Base-by-base conservation (phyloP, 2,113 vertebrate genomes). In the Nibea coibor region DNA sequence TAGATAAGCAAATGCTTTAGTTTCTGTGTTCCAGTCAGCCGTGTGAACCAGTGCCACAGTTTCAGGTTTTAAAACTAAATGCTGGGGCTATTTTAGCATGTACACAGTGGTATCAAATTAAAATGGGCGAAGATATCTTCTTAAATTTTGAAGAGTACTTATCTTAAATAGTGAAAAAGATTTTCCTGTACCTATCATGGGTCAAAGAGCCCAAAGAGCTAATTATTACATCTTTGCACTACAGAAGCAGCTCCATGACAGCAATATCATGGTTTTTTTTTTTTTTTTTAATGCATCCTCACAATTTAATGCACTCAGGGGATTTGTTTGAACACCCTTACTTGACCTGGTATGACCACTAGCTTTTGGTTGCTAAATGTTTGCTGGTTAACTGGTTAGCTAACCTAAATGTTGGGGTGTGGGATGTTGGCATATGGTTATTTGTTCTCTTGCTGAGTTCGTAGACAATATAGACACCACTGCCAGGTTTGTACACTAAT, bases 1-100 rank as follows among this genome's bases (percentile, higher is more conserved):
- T 70, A 64, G 87, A 95, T 92, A 95, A 67, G 92, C 89, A 94
- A 95, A 94, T 93, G 51, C 3, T 42, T 64, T 31, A 28, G 22
- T n/a, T 39, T 39, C 51, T 57, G 0, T 63, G 12, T 78, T 9
- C 59, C 20, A 42, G 10, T 48, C 57, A 63, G 56, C 35, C 24
- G 1, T 4, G 0, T 47, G 42, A 58, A 62, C n/a, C 56, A 22
- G 12, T 48, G 10, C 0, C 53, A 19, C n/a, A 24, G 39, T 74
- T 53, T 64, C 15, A 24, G 5, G 12, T 48, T 80, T 69, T 70
- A 43, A 39, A 75, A 26, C n/a, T 35, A n/a, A 17, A 74, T 42
- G 26, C 5, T 61, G 14, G 26, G 4, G 16, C 43, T 50, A 4
- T 66, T 74, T 65, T 0, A 2, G 19, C 50, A 5, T 45, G 47